Base-by-base conservation (phyloP, 2,797 vertebrate genomes). In the Mormyrus hasselquistii region DNA sequence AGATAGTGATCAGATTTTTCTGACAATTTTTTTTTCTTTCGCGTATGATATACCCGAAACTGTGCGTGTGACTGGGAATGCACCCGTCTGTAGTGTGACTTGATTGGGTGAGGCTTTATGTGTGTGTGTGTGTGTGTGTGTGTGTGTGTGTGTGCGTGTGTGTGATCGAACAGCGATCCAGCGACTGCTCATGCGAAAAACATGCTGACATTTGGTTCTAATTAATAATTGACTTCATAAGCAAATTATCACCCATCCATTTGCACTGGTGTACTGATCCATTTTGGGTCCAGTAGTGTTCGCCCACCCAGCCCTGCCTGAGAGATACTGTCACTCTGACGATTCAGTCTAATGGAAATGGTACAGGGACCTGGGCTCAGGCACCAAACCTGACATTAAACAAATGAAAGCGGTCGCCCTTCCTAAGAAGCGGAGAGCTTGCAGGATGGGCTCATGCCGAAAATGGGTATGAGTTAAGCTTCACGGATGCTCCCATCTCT, bases 1-100 rank as follows among this genome's bases (percentile, higher is more conserved):
- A 86, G n/a, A 86, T 53, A 34, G 14, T 12, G 16, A 57, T 87
- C 85, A 57, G 29, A 87, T 87, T 87, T 52, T 87, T 59, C 53
- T 59, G 65, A 38, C 10, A 38, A 53, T 19, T 2, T 10, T 3
- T 12, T 25, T 84, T 84, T 86, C 8, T 50, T 22, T 50, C 4
- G 2, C 8, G 6, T 25, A 25, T 50, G 19, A 50, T 49, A 47
- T 29, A 41, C 7, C 47, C 1, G 9, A 50, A 50, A 84, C 8
- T 5, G 22, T 22, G 76, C 41, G 2, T 84, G 79, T 25, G 44
- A 22, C 19, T 50, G 7, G 47, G 8, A 47, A 50, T 25, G 41
- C 41, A 4, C 19, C 8, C 4, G 5, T 25, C 82, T 84, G 82
- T 50, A 50, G 82, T 84, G n/a, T 25, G 82, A 79, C 38, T 79